Conservation (phyloP, 2,888 invertebrate genomes). For the Drosophila paramelanica region DNA sequence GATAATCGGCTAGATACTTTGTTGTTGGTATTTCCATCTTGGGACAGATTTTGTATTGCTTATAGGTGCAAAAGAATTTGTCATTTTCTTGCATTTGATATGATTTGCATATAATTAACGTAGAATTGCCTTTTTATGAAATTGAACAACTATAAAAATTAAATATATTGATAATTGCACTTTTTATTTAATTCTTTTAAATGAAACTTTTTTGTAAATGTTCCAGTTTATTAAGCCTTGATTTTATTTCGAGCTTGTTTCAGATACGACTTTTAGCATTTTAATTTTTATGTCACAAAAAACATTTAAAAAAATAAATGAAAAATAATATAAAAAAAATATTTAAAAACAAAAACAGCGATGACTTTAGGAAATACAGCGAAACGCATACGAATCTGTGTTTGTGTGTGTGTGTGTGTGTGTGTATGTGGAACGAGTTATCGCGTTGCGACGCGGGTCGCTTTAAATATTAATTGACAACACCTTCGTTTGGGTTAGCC, state of each 20-base stretch:
- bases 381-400: slow-evolving; percentile 18
- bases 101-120: slow-evolving; percentile 54
- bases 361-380: slow-evolving; percentile 5
- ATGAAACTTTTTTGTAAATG: slow-evolving; percentile 9
- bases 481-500: slow-evolving; percentile 74
- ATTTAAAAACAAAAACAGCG: slow-evolving; percentile 20
- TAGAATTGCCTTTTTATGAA: slow-evolving; percentile 19
- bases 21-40: slow-evolving; percentile 85
- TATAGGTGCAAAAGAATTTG: slow-evolving; percentile 82
- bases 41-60: slow-evolving; percentile 84
- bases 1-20: slow-evolving; percentile 85
- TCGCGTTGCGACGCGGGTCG: slow-evolving; percentile 57
- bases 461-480: slow-evolving; percentile 76
- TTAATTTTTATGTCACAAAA: slow-evolving; percentile 17
- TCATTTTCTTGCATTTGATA: slow-evolving; percentile 85
- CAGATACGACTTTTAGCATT: slow-evolving; percentile 36
- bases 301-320: slow-evolving; percentile 34
- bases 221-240: slow-evolving; percentile 7
- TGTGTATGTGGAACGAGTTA: slow-evolving; percentile 70
- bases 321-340: background rate
- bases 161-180: background rate
- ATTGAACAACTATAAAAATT: slow-evolving; percentile 17
- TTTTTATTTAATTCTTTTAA: background rate
- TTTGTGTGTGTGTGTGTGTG: slow-evolving; percentile 2
- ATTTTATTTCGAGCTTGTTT: slow-evolving; percentile 42